These are phyloP conservation scores for Diplodus puntazzo DNA, from an alignment of 2,797 vertebrate species.

Conservation along the genomic window DNA sequence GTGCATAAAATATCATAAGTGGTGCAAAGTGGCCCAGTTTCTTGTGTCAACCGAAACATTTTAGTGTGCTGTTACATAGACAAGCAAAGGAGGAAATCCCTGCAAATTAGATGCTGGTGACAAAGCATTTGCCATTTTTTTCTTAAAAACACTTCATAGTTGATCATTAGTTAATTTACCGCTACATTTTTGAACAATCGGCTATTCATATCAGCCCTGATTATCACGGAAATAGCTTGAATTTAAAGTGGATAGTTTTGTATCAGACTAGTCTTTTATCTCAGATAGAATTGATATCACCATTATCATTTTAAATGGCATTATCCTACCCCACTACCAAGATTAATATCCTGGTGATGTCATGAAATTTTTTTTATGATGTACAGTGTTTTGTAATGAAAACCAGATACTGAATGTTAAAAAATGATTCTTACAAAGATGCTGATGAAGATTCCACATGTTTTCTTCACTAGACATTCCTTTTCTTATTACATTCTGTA, in stretches of 20 bases:
- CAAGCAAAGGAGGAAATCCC: background rate
- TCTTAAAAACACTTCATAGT: background rate
- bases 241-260: too few relatives aligned
- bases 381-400: background rate
- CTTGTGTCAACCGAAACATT: too few relatives aligned
- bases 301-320: background rate
- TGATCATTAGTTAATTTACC: too few relatives aligned
- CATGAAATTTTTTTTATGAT: constrained; percentile 4
- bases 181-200: background rate
- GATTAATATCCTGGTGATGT: background rate
- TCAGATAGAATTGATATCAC: background rate
- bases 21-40: background rate
- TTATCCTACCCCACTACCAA: background rate
- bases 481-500: background rate
- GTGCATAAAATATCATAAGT: background rate
- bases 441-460: background rate
- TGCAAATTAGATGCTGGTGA: background rate
- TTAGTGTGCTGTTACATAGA: too few relatives aligned
- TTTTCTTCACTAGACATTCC: background rate
- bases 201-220: background rate
- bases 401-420: background rate
- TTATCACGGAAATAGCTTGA: background rate
- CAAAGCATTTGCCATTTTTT: background rate
- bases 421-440: background rate
- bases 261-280: too few relatives aligned